Evolutionary conservation across 1,140 invertebrate genomes (phyloP), one percentile per base, ranked within the genome.

Genomic region (Cheumatopsyche charites): DNA sequence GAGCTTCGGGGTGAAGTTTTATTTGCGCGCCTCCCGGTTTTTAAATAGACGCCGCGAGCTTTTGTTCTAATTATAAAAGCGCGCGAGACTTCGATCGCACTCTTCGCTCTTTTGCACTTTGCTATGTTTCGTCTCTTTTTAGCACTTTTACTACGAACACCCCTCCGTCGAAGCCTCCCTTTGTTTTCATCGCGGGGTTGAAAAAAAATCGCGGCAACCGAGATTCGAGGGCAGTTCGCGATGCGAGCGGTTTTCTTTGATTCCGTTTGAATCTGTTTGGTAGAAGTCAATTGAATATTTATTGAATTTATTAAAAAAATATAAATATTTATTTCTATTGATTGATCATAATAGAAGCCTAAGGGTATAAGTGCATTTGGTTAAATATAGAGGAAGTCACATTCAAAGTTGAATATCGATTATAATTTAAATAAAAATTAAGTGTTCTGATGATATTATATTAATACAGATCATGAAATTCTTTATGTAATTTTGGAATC

Each of bases 11-110:
- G 52, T 70, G 25, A 70, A 70, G 52, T 70, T 70, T 70, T 70
- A 70, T 70, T 70, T 47, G 62, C 61, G 58, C 52, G 63, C n/a
- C 43, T 25, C 47, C 66, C 45, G 4, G 61, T 75, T 75, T 75
- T 72, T 70, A 75, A 72, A 75, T 70, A 75, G 70, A 72, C 73
- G 66, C 68, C 58, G 67, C 62, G 70, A 72, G 68, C 68, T 73
- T 75, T 75, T 75, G 74, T 73, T 73, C 74, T 75, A 75, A 75
- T 75, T 75, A 75, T 73, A 75, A 36, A 75, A 75, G 66, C 72
- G 74, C 74, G 19, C 17, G 23, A 62, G 67, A 67, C 70, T 66
- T 21, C 17, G n/a, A 15, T 21, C 19, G 45, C 52, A 13, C n/a
- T 72, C 74, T 49, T 36, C 68, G 49, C 58, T 72, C 66, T 13